Evolutionary conservation across 2,113 vertebrate species (phyloP), one percentile per base, ranked within the genome.

Genomic region (Muntiacus muntjak): DNA sequence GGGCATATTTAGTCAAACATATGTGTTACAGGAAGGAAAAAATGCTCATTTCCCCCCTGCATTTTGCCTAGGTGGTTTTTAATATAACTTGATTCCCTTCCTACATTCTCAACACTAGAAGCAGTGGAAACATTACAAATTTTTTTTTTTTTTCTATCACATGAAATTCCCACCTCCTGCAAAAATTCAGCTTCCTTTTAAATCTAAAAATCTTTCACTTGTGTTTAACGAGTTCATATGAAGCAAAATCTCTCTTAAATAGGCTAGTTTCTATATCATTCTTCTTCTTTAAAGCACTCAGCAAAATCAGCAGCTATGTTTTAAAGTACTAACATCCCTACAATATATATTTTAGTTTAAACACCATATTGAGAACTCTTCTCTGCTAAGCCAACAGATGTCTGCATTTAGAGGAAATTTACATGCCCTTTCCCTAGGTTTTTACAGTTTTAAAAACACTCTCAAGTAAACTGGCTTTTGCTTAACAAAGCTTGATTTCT

Each of bases 401-500:
- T 93, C 36, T 93, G 30, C 76, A 85, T 43, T 23, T 40, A 89
- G 45, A 71, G 58, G 21, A 93, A 76, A 74, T 76, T 76, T 86
- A 60, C 19, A 28, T 78, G 87, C 3, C 79, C 4, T 89, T 89
- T 91, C 16, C 23, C 43, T 17, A 89, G 55, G n/a, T 23, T 76
- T 96, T 96, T 43, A 92, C 14, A 95, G 33, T 45, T 50, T 85
- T 64, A 12, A 45, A 43, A 82, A 50, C 11, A 62, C 95, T 95
- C 96, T 97, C 81, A 91, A 94, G 40, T 50, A 96, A 94, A 30
- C n/a, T 76, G 5, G 23, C 19, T 47, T 88, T 96, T 89, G n/a
- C 33, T 93, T 91, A 87, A 87, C 95, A 95, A 95, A 91, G 7
- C 19, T 90, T 81, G 40, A n/a, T 62, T 87, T 93, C 76, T 81